These are phyloP conservation scores for Scaptomyza cyrtandrae DNA, from an alignment of 2,888 invertebrate genomes.

Conservation along the genomic window DNA sequence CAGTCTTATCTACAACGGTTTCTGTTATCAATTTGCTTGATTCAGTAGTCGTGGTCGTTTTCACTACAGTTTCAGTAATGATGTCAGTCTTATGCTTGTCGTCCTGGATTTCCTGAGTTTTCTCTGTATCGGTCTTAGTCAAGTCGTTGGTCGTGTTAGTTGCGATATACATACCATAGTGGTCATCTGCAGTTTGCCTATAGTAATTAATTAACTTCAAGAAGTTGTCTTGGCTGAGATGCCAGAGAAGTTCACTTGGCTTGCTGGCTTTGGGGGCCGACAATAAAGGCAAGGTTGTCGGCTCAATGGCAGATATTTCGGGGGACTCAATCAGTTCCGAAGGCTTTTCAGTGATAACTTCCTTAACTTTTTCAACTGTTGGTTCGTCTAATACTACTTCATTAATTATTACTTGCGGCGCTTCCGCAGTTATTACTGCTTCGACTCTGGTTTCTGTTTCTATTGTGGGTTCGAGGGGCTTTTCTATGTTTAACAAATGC, in stretches of 20 bases:
- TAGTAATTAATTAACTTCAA: constrained; percentile 51
- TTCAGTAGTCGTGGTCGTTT: constrained; percentile 64
- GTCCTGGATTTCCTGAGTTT: constrained; percentile 72
- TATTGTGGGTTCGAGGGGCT: constrained; percentile 14
- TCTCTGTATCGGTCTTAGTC: constrained; percentile 38
- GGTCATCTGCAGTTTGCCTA: constrained; percentile 41
- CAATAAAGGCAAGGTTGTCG: constrained; percentile 8
- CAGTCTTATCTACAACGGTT: constrained; percentile 75
- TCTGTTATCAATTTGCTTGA: constrained; percentile 57
- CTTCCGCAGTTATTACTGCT: constrained; percentile 6
- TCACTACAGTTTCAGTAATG: constrained; percentile 72
- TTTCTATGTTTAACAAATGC: constrained; percentile 42
- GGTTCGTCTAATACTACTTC: constrained; percentile 17
- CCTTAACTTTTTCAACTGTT: constrained; percentile 2
- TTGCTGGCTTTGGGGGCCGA: constrained; percentile 9
- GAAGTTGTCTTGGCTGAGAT: constrained; percentile 71
- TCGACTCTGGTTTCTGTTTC: constrained; percentile 7
- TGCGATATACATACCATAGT: constrained; percentile 40
- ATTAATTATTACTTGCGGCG: constrained; percentile 15
- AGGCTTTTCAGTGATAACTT: constrained; percentile 3
- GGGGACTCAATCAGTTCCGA: constrained; percentile 6
- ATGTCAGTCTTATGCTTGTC: constrained; percentile 77
- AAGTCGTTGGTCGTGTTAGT: constrained; percentile 25
- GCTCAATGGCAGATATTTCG: constrained; percentile 5
- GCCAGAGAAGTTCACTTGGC: constrained; percentile 52